Evolutionary conservation across 2,888 invertebrate genomes (phyloP).

Genomic region (Cephus sareptanus): DNA sequence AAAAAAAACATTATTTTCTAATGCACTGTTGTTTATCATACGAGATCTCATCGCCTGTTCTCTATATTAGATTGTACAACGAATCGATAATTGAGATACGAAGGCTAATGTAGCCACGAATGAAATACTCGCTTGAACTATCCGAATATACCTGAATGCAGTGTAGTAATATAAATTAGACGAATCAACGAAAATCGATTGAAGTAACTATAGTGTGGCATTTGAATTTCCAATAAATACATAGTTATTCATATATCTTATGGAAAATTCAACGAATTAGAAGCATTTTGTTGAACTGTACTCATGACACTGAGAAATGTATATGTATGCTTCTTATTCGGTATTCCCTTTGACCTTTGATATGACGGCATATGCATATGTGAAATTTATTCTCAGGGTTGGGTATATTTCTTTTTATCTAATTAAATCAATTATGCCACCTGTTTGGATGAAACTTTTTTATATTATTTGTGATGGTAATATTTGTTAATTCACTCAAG

Average conservation of each 20-base stretch:
- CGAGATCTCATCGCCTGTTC: not conserved
- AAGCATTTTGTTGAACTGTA: not conserved
- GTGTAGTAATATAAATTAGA: not conserved
- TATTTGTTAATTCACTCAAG: not conserved
- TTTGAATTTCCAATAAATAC: not conserved
- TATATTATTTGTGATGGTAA: not conserved
- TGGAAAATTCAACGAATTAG: not conserved
- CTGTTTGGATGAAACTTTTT: not conserved
- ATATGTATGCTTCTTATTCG: not conserved
- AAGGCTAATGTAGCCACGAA: not conserved
- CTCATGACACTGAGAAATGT: not conserved
- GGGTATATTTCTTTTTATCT: not conserved
- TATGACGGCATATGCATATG: not conserved
- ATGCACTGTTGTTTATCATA: not conserved
- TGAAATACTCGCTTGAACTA: not conserved
- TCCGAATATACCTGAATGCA: not conserved
- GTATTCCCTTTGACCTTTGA: not conserved
- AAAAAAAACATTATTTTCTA: not conserved
- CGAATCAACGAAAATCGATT: not conserved
- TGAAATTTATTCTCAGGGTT: not conserved
- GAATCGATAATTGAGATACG: not conserved
- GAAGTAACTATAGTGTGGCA: not conserved
- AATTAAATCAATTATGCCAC: not conserved
- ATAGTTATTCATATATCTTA: not conserved
- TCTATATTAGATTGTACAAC: not conserved